Conservation (phyloP, 2,797 vertebrate species). For the Gephyroberyx darwinii region DNA sequence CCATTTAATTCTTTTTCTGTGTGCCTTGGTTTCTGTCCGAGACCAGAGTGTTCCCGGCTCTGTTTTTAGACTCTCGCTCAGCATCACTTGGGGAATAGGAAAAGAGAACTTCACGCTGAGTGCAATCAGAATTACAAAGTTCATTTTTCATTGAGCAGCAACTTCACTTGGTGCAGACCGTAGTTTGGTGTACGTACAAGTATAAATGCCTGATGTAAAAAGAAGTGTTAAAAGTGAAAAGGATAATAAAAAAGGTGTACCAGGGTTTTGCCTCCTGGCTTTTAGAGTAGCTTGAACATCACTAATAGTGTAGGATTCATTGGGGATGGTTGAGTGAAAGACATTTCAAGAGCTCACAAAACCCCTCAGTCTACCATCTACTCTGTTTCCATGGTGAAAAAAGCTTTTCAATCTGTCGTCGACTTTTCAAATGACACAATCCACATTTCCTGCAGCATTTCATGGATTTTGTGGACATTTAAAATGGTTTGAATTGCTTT, state of each 20-base stretch:
- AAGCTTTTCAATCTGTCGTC: too few relatives aligned
- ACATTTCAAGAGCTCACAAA: too few relatives aligned
- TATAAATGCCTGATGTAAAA: not conserved
- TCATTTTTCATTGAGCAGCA: conserved; percentile 13
- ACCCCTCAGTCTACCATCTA: too few relatives aligned
- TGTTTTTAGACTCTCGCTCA: conserved; percentile 56
- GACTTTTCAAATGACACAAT: not conserved
- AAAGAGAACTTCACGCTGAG: not conserved
- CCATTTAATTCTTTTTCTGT: conserved; percentile 47
- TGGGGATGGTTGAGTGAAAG: too few relatives aligned
- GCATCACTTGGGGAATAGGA: conserved; percentile 8
- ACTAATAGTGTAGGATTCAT: too few relatives aligned
- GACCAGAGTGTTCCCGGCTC: conserved; percentile 60
- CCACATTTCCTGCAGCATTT: conserved; percentile 6
- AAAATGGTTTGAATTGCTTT: too few relatives aligned
- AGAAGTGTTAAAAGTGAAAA: not conserved
- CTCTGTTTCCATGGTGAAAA: too few relatives aligned
- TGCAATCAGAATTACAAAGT: conserved; percentile 12
- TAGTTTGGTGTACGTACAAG: not conserved
- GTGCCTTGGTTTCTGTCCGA: conserved; percentile 66
- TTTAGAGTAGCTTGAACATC: too few relatives aligned
- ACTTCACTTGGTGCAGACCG: conserved; percentile 1
- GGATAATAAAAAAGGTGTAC: not conserved
- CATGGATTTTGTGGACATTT: not conserved
- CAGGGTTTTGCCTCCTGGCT: too few relatives aligned